Conservation (phyloP, 2,797 vertebrate species). For the Onychomys torridus region DNA sequence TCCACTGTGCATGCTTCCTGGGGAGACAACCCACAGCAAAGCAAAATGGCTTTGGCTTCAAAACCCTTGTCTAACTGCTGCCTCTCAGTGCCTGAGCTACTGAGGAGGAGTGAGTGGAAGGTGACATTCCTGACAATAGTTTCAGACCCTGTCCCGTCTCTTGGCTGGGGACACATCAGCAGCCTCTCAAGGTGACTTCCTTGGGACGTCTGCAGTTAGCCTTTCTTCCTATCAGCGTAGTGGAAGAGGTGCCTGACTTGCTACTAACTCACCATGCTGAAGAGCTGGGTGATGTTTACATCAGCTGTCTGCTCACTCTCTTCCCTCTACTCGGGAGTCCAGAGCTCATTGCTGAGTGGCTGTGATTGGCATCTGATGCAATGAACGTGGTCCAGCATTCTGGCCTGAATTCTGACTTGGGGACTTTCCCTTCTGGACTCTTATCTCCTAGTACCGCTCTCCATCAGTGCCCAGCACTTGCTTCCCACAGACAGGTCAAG, state of each 20-base stretch:
- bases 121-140: background rate
- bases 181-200: constrained; percentile 1
- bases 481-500: background rate
- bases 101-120: background rate
- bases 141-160: background rate
- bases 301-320: background rate
- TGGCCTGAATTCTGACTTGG: constrained; percentile 43
- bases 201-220: background rate
- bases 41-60: constrained; percentile 44
- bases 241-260: background rate
- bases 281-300: background rate
- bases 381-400: background rate
- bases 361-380: background rate
- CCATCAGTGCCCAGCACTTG: background rate
- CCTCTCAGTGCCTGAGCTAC: background rate
- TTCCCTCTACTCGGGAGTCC: background rate
- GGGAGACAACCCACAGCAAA: background rate
- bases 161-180: background rate
- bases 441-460: background rate
- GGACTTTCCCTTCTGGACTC: background rate
- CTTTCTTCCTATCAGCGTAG: rapidly evolving
- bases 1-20: background rate
- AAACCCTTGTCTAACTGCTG: background rate
- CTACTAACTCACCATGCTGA: background rate
- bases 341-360: background rate